Evolutionary conservation across 2,888 invertebrate species (phyloP), one percentile per base, ranked within the genome.

Genomic region (Calliphora vomitoria): DNA sequence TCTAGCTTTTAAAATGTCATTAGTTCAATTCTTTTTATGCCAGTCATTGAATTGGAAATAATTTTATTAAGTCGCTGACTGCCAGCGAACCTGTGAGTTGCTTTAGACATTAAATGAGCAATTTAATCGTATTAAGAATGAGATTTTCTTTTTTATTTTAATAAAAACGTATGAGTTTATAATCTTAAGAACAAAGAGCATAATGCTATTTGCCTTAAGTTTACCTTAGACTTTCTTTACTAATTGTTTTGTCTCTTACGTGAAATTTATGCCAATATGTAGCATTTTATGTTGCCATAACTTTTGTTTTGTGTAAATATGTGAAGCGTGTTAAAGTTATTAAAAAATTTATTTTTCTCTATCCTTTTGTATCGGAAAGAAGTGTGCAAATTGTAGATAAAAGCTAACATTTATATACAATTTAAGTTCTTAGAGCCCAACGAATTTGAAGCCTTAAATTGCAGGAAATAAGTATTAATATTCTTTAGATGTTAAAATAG

Each of bases 31-130:
- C 69, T 81, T 85, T 91, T 90, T 91, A 91, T 91, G 90, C 89
- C 90, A 89, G 87, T 90, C 92, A 92, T 68, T 93, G 93, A 90
- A 62, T 90, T 89, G 92, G 91, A 92, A 93, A 87, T 93, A 92
- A 92, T 93, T 90, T 90, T 89, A 90, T 92, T 90, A 92, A 90
- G 90, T 50, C 55, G 47, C 66, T 74, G 20, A 41, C 55, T 35
- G 53, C 80, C 80, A 78, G 60, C 25, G n/a, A 72, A 78, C 64
- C 69, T 60, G 35, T 31, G 11, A 66, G 25, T 41, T 53, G 18
- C 44, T 62, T 72, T 53, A 41, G n/a, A n/a, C 44, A 18, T 38
- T 11, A 81, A 83, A 18, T 71, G 31, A 87, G 72, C 78, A 74
- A 60, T 68, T 78, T 84, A 84, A 84, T 72, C 84, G 81, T 81